phyloP scores from a whole-genome alignment of 2,888 invertebrate genomes.

The Microdon myrmicae region DNA sequence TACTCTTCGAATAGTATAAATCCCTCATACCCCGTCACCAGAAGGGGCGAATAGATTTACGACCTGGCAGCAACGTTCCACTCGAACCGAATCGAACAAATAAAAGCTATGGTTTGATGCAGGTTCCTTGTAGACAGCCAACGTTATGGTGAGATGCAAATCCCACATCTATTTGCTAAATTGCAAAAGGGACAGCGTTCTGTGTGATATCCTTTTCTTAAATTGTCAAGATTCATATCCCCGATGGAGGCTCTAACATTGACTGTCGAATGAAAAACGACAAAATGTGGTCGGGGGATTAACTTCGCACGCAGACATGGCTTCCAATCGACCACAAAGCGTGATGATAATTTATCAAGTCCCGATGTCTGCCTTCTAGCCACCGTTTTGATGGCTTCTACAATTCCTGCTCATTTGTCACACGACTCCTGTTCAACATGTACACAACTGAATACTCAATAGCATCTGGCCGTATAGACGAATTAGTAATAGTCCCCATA shows the following conservation, averaged over 20 bases:
- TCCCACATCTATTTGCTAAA: constrained; percentile 32
- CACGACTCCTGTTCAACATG: constrained; percentile 41
- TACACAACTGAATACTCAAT: constrained; percentile 7
- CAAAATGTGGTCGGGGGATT: constrained; percentile 21
- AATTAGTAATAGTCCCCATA: constrained; percentile 13
- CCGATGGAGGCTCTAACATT: too few relatives aligned
- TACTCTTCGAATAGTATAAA: constrained; percentile 37
- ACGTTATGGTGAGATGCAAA: constrained; percentile 39
- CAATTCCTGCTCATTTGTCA: constrained; percentile 41
- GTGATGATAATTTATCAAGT: constrained; percentile 46
- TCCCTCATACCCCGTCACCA: constrained; percentile 1
- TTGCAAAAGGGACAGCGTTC: constrained; percentile 15
- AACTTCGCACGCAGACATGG: constrained; percentile 44
- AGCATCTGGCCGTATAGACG: constrained; percentile 1
- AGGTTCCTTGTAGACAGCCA: constrained; percentile 13
- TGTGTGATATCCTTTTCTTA: constrained; percentile 2
- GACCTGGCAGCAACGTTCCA: constrained; percentile 16
- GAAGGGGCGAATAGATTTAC: constrained; percentile 30
- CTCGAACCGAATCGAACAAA: constrained; percentile 3
- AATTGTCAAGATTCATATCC: constrained; percentile 34
- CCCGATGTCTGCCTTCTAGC: constrained; percentile 7
- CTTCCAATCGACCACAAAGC: constrained; percentile 48
- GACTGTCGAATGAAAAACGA: constrained; percentile 2
- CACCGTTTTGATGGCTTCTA: constrained; percentile 30
- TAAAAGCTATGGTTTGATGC: constrained; percentile 8